A percentile compares a stretch with the other conserved stretches of the same genome.
These are phyloP conservation scores for Chrysaora quinquecirrha DNA, from an alignment of 30 jellyfish, hydroid and myxozoan genomes.

Conservation along the genomic window DNA sequence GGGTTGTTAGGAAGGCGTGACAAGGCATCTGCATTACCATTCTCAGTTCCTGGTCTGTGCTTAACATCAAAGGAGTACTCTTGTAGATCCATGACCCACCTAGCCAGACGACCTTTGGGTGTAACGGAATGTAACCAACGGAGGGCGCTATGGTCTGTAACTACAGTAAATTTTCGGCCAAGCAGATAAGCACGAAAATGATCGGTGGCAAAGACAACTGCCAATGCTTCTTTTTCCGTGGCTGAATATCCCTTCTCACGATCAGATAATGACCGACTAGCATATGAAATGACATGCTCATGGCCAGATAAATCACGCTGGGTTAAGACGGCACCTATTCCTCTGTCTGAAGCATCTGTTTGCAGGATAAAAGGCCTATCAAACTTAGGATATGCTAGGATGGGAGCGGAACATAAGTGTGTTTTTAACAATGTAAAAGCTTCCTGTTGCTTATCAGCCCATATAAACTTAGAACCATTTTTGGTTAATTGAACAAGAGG, in stretches of 20 bases:
- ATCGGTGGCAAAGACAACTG: slow-evolving; percentile 31
- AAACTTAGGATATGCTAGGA: slow-evolving; percentile 44
- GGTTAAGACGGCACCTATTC: slow-evolving; percentile 41
- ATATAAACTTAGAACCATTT: slow-evolving; percentile 11
- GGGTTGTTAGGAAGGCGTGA: slow-evolving; percentile 33
- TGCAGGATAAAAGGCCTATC: slow-evolving; percentile 31
- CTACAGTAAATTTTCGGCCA: slow-evolving; percentile 28
- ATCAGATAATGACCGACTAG: slow-evolving; percentile 39
- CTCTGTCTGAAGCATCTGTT: slow-evolving; percentile 47
- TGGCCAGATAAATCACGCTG: slow-evolving; percentile 15
- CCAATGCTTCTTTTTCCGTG: slow-evolving; percentile 57
- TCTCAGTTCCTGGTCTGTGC: slow-evolving; percentile 35
- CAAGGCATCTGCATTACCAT: slow-evolving; percentile 70
- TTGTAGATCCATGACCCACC: slow-evolving; percentile 49
- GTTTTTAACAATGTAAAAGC: slow-evolving; percentile 27
- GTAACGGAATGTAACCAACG: slow-evolving; percentile 51
- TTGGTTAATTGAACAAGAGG: slow-evolving; percentile 46
- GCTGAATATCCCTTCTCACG: slow-evolving; percentile 34
- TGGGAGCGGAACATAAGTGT: slow-evolving; percentile 39
- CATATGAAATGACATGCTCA: slow-evolving; percentile 52
- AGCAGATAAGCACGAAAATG: slow-evolving; percentile 33
- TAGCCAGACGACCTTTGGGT: slow-evolving; percentile 47
- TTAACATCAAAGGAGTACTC: slow-evolving; percentile 16
- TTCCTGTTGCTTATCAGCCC: slow-evolving; percentile 16
- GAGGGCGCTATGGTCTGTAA: slow-evolving; percentile 56